Base-by-base conservation (phyloP, 23 tunicate species). In the Trididemnum clinides region DNA sequence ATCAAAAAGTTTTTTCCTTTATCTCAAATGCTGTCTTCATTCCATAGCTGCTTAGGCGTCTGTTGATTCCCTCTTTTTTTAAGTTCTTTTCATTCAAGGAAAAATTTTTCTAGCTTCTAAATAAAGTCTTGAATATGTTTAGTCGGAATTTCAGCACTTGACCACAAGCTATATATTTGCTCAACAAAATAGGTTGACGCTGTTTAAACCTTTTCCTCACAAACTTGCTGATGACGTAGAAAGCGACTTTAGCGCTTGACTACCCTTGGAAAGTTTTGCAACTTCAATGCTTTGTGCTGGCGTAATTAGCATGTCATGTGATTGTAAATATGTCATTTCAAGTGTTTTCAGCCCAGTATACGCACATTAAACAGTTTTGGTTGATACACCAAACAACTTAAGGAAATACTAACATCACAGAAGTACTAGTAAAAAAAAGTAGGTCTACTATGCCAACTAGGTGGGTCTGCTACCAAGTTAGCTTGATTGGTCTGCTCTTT, bases 231-330 rank as follows among this genome's bases (percentile, higher is more conserved):
- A n/a, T n/a, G 25, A 59, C 22, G 25, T 28, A 59, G 22, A 10
- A 59, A n/a, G 5, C 20, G 3, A n/a, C n/a, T 28, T 59, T 10
- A 59, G 25, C 22, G 66, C 66, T n/a, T 59, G 66, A 19, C 66
- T 59, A 59, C 23, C 66, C 3, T 25, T 59, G 66, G 66, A 59
- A 59, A 59, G 66, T n/a, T 59, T 12, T 59, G 66, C 66, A n/a
- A 25, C 66, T 59, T 59, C 66, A 59, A n/a, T 59, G 25, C 75
- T 66, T 66, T 66, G 37, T 66, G 75, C 12, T 31, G 75, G 37
- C 7, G 37, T 66, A 3, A 66, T 66, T 32, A 66, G n/a, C 19
- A 66, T 29, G n/a, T 66, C n/a, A 66, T 29, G 37, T 4, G 75
- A 30, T 66, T 15, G 7, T 29, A 66, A 31, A 4, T 66, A 10